A percentile compares a stretch with the other conserved stretches of the same genome.
Conservation (phyloP, 2,113 vertebrate genomes). For the Sula dactylatra region DNA sequence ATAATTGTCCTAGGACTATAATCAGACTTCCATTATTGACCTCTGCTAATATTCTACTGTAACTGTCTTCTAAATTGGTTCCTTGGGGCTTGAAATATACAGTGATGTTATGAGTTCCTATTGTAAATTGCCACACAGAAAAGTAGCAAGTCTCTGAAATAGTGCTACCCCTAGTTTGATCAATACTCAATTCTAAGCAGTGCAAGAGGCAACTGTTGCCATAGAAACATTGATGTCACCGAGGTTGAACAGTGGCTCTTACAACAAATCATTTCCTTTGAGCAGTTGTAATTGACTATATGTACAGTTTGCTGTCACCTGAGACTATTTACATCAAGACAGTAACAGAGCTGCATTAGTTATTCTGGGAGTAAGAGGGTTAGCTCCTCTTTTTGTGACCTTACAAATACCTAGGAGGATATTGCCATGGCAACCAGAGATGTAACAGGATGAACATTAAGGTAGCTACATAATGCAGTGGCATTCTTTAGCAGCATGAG, state of each 20-base stretch:
- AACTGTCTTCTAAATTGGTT: slow-evolving; percentile 97
- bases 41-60: slow-evolving; percentile 94
- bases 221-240: slow-evolving; percentile 96
- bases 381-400: slow-evolving; percentile 85
- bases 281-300: slow-evolving; percentile 96
- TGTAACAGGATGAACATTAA: slow-evolving; percentile 73
- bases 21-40: slow-evolving; percentile 99
- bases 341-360: slow-evolving; percentile 88
- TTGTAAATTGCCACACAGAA: slow-evolving; percentile 92
- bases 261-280: slow-evolving; percentile 98
- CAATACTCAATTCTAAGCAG: slow-evolving; percentile 99
- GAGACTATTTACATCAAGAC: slow-evolving; percentile 93
- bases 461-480: slow-evolving; percentile 68
- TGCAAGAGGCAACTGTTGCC: slow-evolving; percentile 91
- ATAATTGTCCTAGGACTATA: slow-evolving; percentile 90
- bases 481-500: slow-evolving; percentile 54
- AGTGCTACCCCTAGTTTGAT: slow-evolving; percentile 83
- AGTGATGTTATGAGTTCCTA: slow-evolving; percentile 87
- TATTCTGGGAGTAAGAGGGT: slow-evolving; percentile 85
- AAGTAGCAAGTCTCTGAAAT: slow-evolving; percentile 87
- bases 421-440: slow-evolving; percentile 87
- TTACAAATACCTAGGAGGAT: slow-evolving; percentile 86
- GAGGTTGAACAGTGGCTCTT: slow-evolving; percentile 90
- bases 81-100: slow-evolving; percentile 93
- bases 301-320: slow-evolving; percentile 90